Evolutionary conservation across 2,113 vertebrate species (phyloP), one percentile per base, ranked within the genome.

Genomic region (Sphaerodactylus townsendi): DNA sequence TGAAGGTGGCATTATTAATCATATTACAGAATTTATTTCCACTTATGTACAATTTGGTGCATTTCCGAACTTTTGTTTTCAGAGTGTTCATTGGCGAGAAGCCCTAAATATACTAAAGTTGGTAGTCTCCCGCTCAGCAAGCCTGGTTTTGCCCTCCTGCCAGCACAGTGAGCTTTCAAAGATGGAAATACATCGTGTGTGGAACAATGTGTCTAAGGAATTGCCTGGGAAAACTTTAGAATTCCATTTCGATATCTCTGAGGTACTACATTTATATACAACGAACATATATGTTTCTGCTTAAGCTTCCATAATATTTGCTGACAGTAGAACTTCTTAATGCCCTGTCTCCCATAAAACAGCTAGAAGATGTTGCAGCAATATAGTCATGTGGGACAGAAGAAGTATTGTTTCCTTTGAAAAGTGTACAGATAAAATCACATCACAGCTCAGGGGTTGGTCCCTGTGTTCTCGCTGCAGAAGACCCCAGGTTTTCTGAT

Each of bases 181-280:
- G 94, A 95, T 99, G 77, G 99, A 99, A 91, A 97, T 99, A 87
- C 98, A 98, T 93, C 96, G 97, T 35, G 97, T 98, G 39, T 99
- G 98, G 98, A 98, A 98, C 8, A 98, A 97, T 37, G 97, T 98
- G 4, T 98, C 98, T 33, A 99, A 99, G 91, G 98, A 98, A 64
- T 95, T 99, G 39, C 99, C 99, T 2, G 99, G 99, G 41, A 99
- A 99, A 94, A 99, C 98, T 3, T 94, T 99, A 86, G 98, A 99
- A 87, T 99, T 99, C 86, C 98, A 98, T 84, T 99, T 99, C 81
- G 99, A 99, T 93, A 98, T 99, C 88, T 99, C 98, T 33, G 98
- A 99, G 98, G 98, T 99, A 92, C 46, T 77, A 1, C 70, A 74
- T 73, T 88, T n/a, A 83, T 25, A 59, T 77, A 9, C 37, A 76